These are phyloP conservation scores for Stomorhina lunata DNA, from an alignment of 2,888 invertebrate genomes.

Conservation along the genomic window DNA sequence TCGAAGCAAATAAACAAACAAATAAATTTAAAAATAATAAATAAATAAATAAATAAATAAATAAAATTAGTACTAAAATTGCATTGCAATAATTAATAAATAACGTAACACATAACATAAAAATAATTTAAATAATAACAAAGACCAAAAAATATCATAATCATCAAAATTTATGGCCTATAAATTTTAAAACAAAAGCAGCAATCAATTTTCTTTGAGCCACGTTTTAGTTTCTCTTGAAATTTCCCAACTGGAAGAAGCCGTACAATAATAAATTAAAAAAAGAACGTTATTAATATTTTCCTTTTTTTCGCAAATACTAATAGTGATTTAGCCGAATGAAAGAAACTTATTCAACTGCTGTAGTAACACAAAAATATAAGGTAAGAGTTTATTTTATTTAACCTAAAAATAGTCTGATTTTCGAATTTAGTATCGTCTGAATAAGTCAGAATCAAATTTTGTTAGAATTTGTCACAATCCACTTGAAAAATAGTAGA, in stretches of 20 bases:
- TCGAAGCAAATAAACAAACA: background rate
- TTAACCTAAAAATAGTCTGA: no score
- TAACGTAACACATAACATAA: background rate
- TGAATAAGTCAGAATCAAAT: no score
- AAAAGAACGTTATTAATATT: background rate
- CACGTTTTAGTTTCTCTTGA: background rate
- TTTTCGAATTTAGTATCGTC: no score
- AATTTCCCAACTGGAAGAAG: background rate
- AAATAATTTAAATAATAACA: background rate
- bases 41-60: conserved; percentile 10
- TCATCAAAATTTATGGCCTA: conserved; percentile 19
- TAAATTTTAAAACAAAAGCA: background rate
- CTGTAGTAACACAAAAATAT: no score
- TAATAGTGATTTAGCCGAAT: background rate
- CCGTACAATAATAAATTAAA: background rate
- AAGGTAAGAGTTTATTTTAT: no score
- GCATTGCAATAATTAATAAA: conserved; percentile 12
- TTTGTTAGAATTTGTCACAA: no score
- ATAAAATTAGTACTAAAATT: no score
- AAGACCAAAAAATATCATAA: background rate
- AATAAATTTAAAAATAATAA: conserved; percentile 6
- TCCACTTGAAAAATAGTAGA: no score
- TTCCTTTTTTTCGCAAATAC: background rate
- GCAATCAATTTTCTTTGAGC: no score
- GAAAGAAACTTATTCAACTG: no score